Conservation (phyloP, 2,888 invertebrate genomes). For the Lycaena phlaeas region DNA sequence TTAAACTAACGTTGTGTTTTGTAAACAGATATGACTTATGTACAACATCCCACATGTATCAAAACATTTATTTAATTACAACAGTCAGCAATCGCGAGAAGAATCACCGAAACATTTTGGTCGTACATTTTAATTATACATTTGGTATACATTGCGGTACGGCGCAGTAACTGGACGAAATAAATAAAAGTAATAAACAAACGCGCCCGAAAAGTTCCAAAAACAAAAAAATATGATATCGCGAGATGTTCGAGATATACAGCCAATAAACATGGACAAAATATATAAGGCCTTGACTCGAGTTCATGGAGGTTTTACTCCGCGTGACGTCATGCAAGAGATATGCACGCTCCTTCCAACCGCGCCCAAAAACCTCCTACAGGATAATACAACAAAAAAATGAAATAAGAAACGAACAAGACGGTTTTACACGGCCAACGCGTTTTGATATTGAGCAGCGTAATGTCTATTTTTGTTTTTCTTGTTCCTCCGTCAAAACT, state of each 20-base stretch:
- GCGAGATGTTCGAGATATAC: constrained; percentile 10
- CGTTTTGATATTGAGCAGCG: constrained; percentile 38
- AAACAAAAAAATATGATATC: background rate
- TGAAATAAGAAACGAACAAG: constrained; percentile 26
- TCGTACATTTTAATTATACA: too few species aligned
- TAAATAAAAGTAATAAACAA: background rate
- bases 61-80: too few species aligned
- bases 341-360: constrained; percentile 53
- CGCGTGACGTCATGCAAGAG: constrained; percentile 60
- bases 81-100: too few species aligned
- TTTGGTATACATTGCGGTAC: too few species aligned
- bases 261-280: constrained; percentile 32
- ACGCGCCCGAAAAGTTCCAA: background rate
- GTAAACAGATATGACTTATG: too few species aligned
- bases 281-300: constrained; percentile 54
- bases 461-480: constrained; percentile 34
- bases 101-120: too few species aligned
- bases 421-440: constrained; percentile 53
- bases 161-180: background rate
- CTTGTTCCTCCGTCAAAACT: constrained; percentile 27
- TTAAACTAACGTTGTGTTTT: too few species aligned
- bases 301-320: constrained; percentile 62
- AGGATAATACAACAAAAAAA: constrained; percentile 63
- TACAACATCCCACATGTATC: too few species aligned
- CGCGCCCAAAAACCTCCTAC: constrained; percentile 49